phyloP scores from a whole-genome alignment of 2,113 vertebrate species.

The Nothocercus julius region DNA sequence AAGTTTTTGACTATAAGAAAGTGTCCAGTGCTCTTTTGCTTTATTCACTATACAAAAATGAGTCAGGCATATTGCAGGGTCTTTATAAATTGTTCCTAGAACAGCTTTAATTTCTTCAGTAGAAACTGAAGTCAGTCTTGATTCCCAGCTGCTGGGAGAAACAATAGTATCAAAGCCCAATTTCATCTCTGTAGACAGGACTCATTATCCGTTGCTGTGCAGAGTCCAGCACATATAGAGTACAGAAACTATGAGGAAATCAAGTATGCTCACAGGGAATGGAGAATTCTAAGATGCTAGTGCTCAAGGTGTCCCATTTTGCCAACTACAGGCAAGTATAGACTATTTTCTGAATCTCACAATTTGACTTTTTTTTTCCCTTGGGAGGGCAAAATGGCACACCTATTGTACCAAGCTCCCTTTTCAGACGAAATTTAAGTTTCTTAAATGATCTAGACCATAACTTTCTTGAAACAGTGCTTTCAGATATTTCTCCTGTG shows the following conservation, averaged over 20 bases:
- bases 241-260: background rate
- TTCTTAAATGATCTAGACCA: background rate
- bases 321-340: background rate
- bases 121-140: background rate
- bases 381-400: background rate
- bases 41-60: background rate
- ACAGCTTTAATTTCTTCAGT: background rate
- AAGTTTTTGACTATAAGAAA: background rate
- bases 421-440: background rate
- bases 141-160: background rate
- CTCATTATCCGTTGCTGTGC: background rate
- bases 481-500: background rate
- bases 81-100: background rate
- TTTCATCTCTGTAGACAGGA: background rate
- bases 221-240: background rate
- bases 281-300: background rate
- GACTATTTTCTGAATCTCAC: background rate
- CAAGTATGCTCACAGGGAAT: background rate
- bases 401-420: background rate
- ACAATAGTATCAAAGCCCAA: background rate
- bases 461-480: background rate
- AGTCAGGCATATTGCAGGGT: background rate
- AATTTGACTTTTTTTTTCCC: background rate
- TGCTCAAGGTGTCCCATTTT: background rate
- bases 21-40: no score